Evolutionary conservation across 2,888 invertebrate genomes (phyloP).

Genomic region (Eurois occulta): DNA sequence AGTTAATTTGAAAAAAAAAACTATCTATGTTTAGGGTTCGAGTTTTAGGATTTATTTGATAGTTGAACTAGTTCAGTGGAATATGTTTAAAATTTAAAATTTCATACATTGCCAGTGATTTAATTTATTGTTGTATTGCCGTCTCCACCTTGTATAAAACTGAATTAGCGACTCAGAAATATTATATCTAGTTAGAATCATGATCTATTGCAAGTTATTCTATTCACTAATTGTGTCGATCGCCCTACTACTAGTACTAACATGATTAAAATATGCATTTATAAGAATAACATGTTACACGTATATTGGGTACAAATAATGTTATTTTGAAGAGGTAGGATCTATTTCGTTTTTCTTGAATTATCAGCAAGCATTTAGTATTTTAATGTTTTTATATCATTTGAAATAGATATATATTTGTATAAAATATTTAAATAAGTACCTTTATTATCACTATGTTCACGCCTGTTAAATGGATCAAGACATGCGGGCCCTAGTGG

Average conservation of each 20-base stretch:
- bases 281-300: constrained; percentile 11
- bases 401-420: neutral
- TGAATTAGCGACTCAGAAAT: neutral
- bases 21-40: neutral
- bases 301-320: neutral
- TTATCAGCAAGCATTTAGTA: neutral
- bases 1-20: neutral
- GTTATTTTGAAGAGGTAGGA: neutral
- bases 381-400: neutral
- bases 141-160: neutral
- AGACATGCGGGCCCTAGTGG: neutral
- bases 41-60: neutral
- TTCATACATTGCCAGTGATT: neutral
- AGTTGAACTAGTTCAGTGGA: no score
- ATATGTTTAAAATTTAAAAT: no score
- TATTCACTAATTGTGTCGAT: constrained; percentile 20
- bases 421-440: neutral
- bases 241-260: neutral
- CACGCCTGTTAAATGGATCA: neutral
- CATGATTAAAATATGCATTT: constrained; percentile 19
- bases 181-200: constrained; percentile 23
- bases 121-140: neutral
- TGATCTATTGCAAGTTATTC: constrained; percentile 11
- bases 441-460: neutral
- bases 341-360: neutral